Base-by-base conservation (phyloP, 2,113 vertebrate genomes). In the Picathartes gymnocephalus region DNA sequence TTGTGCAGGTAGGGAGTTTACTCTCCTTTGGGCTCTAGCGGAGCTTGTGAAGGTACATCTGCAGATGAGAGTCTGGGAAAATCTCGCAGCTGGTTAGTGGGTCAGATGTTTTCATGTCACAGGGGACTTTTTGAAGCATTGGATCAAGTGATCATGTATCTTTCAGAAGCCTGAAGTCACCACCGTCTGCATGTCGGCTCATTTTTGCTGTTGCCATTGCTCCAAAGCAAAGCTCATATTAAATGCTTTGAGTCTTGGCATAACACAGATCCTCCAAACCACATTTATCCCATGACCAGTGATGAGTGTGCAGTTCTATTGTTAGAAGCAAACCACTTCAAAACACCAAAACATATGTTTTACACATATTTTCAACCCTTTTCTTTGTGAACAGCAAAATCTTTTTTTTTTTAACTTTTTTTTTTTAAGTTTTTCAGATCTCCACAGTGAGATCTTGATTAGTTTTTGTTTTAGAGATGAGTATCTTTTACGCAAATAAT, bases 241-340 rank as follows among this genome's bases (percentile, higher is more conserved):
- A 80, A 95, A 90, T 60, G 35, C 48, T 90, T 71, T 83, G 56
- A 53, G 48, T 83, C 86, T 90, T 90, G 76, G 93, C 92, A 81
- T 60, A 68, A 44, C 74, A 58, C 39, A 81, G 42, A 83, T 84
- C n/a, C 51, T 39, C 31, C 48, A 96, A 95, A 97, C 88, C 92
- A 88, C 93, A 84, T 50, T 88, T 78, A 93, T 86, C 76, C 86
- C 80, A 69, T 88, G 90, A 92, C 85, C 72, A 84, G 71, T 90
- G 94, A 95, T 96, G 95, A 96, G 56, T 86, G 13, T 92, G 82
- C 92, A 88, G 53, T 95, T 96, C 90, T 94, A 86, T 90, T 94
- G 76, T 97, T 94, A 92, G 91, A 93, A 88, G 53, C n/a, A 90
- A 88, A 90, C 68, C 57, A 68, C 76, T 95, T 94, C 88, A 94